Evolutionary conservation across 2,113 vertebrate genomes (phyloP).

Genomic region (Artemisiospiza belli): DNA sequence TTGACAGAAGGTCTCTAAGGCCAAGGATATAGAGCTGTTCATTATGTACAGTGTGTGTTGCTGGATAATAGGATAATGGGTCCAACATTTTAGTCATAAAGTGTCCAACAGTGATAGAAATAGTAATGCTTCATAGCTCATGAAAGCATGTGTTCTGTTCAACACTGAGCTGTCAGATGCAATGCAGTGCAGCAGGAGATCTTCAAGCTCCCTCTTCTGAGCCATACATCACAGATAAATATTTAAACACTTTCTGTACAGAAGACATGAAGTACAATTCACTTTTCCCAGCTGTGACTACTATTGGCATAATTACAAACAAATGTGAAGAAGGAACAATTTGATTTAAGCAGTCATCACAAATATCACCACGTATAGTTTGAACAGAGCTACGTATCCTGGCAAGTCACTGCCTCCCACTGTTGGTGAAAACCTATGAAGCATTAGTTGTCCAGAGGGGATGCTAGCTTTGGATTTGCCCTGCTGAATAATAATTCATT

Average conservation of each 20-base stretch:
- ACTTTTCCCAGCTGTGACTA: neutral
- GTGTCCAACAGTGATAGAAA: neutral
- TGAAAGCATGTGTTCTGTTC: neutral
- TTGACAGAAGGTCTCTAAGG: neutral
- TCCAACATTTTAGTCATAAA: neutral
- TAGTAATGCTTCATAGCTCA: neutral
- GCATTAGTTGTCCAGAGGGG: constrained; percentile 22
- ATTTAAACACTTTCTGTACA: constrained; percentile 29
- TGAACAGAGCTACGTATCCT: constrained; percentile 9
- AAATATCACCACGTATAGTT: neutral
- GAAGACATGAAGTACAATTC: neutral
- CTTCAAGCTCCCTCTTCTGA: neutral
- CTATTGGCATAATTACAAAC: constrained; percentile 32
- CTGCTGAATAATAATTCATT: constrained; percentile 6
- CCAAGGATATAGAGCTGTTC: neutral
- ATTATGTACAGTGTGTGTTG: neutral
- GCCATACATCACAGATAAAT: neutral
- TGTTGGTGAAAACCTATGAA: constrained; percentile 51
- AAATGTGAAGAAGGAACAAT: constrained; percentile 31
- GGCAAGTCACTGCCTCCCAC: constrained; percentile 25
- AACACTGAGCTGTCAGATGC: neutral
- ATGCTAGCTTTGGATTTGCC: constrained; percentile 30
- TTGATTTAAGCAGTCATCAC: constrained; percentile 31
- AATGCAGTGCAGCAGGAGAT: neutral
- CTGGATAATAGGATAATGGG: neutral